Evolutionary conservation across 2,113 vertebrate species (phyloP).

Genomic region (Misgurnus anguillicaudatus): DNA sequence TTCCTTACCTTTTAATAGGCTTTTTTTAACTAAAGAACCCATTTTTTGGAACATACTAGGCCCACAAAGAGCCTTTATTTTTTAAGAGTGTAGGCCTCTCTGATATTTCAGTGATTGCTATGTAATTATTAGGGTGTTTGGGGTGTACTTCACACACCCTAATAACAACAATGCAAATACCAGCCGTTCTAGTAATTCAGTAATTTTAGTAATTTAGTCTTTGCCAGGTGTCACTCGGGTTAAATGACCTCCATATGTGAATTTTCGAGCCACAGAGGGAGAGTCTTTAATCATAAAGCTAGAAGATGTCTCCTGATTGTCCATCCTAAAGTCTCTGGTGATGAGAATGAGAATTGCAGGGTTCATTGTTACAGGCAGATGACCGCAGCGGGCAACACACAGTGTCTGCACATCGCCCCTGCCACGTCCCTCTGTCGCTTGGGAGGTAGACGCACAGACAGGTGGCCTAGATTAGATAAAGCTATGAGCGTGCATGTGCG

Average conservation of each 20-base stretch:
- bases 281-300: background rate
- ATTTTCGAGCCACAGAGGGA: background rate
- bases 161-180: too few relatives aligned
- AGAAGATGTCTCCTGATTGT: background rate
- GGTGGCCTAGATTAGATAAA: conserved; percentile 76
- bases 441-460: conserved; percentile 67
- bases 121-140: too few relatives aligned
- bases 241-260: background rate
- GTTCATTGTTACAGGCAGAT: conserved; percentile 39
- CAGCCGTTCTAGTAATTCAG: too few relatives aligned
- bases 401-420: conserved; percentile 47
- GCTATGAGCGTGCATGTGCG: conserved; percentile 50
- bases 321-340: background rate
- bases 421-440: conserved; percentile 53
- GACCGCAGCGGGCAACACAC: conserved; percentile 47
- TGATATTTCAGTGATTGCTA: too few relatives aligned
- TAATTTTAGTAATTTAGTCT: too few relatives aligned
- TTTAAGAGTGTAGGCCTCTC: too few relatives aligned
- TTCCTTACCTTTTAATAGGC: too few relatives aligned
- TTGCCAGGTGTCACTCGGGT: background rate
- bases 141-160: too few relatives aligned
- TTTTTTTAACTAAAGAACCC: too few relatives aligned
- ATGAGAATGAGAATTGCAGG: conserved; percentile 31
- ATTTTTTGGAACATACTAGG: too few relatives aligned
- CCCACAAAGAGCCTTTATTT: too few relatives aligned